A percentile compares a stretch with the other conserved stretches of the same genome.
Evolutionary conservation across 2,113 vertebrate genomes (phyloP).

Genomic region (Phoenicopterus ruber): DNA sequence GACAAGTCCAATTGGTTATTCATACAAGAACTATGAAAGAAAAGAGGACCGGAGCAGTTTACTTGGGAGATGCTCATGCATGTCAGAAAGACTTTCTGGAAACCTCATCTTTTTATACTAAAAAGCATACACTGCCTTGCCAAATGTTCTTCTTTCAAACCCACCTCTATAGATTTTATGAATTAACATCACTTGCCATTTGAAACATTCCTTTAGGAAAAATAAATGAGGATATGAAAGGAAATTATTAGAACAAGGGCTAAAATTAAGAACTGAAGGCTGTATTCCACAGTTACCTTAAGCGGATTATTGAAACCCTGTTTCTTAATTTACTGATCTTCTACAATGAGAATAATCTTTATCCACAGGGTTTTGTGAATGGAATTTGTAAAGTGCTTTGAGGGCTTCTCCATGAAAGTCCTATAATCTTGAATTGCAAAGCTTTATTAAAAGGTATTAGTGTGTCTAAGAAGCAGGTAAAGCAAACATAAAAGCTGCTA

Average conservation of each 20-base stretch:
- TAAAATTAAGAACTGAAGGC: slow-evolving; percentile 3
- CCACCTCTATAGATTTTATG: not conserved
- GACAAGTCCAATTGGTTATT: not conserved
- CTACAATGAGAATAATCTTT: slow-evolving; percentile 42
- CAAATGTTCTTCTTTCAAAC: not conserved
- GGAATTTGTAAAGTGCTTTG: slow-evolving; percentile 38
- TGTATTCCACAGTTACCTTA: not conserved
- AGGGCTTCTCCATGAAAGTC: not conserved
- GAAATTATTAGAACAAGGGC: not conserved
- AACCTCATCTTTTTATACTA: not conserved
- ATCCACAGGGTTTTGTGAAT: slow-evolving; percentile 41
- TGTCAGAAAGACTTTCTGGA: not conserved
- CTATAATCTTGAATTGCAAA: slow-evolving; percentile 19
- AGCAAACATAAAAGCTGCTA: not conserved
- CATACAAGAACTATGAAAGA: not conserved
- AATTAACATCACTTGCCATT: not conserved
- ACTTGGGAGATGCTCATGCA: not conserved
- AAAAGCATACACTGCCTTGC: not conserved
- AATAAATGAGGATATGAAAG: not conserved
- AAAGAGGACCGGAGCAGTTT: not conserved
- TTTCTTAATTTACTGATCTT: slow-evolving; percentile 39
- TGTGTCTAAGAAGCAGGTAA: not conserved
- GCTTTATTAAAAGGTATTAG: slow-evolving; percentile 26
- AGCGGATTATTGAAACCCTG: slow-evolving; percentile 18
- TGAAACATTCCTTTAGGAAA: not conserved